phyloP scores from a whole-genome alignment of 2,888 invertebrate species.

The Melanargia galathea region DNA sequence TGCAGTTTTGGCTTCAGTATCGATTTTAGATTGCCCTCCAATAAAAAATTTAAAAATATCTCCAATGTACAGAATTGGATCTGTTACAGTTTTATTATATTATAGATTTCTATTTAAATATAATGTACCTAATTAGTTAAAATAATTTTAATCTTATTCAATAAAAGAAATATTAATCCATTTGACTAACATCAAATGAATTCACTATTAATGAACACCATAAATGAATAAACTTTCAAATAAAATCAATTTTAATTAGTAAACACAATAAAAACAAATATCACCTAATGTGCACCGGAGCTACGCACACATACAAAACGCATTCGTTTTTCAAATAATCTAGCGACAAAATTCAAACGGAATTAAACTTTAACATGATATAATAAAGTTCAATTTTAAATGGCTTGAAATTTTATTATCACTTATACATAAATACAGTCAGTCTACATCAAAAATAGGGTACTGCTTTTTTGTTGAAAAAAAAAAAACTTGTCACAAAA shows the following conservation, averaged over 20 bases:
- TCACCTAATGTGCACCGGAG: constrained; percentile 48
- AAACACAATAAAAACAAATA: constrained; percentile 37
- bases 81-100: no score
- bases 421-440: constrained; percentile 43
- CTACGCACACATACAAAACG: constrained; percentile 52
- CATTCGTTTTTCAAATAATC: constrained; percentile 59
- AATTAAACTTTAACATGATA: constrained; percentile 38
- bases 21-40: no score
- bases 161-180: background rate
- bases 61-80: no score
- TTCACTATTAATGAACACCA: background rate
- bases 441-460: constrained; percentile 44
- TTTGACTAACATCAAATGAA: background rate
- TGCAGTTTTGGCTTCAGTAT: no score
- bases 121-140: no score
- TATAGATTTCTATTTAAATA: no score
- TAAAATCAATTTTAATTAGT: constrained; percentile 9
- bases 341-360: constrained; percentile 35
- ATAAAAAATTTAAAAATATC: no score
- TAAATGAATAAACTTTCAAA: background rate
- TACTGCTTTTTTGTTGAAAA: constrained; percentile 41
- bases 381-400: constrained; percentile 38
- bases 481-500: constrained; percentile 37
- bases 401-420: constrained; percentile 48
- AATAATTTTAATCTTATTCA: no score